These are phyloP conservation scores for Aegotheles bennettii DNA, from an alignment of 2,113 vertebrate species.

Conservation along the genomic window DNA sequence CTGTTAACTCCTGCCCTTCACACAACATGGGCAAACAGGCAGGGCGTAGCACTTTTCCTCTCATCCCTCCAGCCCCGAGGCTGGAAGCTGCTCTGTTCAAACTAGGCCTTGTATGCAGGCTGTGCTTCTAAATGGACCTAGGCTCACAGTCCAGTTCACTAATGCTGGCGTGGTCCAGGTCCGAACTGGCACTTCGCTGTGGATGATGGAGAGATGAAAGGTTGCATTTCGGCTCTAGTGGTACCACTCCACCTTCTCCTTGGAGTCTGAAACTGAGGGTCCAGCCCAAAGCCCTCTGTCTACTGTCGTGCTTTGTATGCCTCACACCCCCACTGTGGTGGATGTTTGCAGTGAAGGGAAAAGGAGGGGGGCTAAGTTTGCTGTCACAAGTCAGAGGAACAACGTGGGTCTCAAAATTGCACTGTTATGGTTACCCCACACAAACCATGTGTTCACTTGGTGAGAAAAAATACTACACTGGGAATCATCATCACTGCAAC, in stretches of 20 bases:
- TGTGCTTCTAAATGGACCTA: not conserved
- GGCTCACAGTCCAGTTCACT: not conserved
- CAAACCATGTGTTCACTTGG: not conserved
- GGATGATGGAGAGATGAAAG: not conserved
- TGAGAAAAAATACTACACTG: not conserved
- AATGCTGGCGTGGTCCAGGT: not conserved
- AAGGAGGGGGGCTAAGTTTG: not conserved
- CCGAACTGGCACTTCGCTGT: not conserved
- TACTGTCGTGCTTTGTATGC: not conserved
- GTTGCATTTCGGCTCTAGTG: not conserved
- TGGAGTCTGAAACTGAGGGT: not conserved
- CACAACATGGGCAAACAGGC: accelerated
- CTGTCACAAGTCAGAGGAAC: not conserved
- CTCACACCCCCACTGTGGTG: too few relatives aligned
- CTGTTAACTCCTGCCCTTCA: not conserved
- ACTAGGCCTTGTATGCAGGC: not conserved
- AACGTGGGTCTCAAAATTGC: not conserved
- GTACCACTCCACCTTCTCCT: not conserved
- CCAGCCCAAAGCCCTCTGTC: not conserved
- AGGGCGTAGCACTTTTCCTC: not conserved
- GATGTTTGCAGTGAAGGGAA: not conserved
- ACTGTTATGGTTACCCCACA: not conserved
- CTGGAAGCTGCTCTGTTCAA: not conserved
- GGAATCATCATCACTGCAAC: not conserved
- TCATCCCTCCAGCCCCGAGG: not conserved